Base-by-base conservation (phyloP, 2,113 vertebrate genomes). In the Apteryx mantelli region DNA sequence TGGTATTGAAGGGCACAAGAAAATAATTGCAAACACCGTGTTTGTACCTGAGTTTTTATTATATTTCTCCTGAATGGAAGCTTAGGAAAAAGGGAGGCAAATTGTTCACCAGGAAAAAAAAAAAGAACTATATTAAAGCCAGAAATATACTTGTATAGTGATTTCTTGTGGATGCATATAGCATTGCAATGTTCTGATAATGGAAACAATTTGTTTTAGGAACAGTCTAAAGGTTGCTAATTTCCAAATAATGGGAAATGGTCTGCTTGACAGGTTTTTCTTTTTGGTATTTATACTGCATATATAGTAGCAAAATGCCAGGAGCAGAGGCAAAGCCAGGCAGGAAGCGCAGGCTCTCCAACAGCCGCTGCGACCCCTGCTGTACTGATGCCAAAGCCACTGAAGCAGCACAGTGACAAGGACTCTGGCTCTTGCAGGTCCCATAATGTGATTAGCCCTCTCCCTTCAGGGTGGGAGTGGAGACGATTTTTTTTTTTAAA, bases 191-290 rank as follows among this genome's bases (percentile, higher is more conserved):
- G 42, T 91, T 88, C 69, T 81, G 82, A 63, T 97, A 97, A 97
- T 95, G 90, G 95, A 95, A 96, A 96, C 81, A 87, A 95, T 97
- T 96, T 94, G 71, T 94, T 97, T 97, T 94, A 96, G 95, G 95
- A 97, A 93, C 81, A 95, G 88, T 97, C 89, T 87, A 87, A 97
- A 97, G 94, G 86, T 97, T 97, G 97, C 91, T 98, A 97, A 98
- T 98, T 96, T 97, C 95, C 97, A 97, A 97, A 96, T 96, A 98
- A 98, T 96, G 92, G 86, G 68, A 97, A 98, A 97, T 44, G 93
- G 97, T 92, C 93, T 97, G 85, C 94, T 94, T 97, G 97, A 97
- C 88, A 79, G 94, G 77, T 77, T 97, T 98, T 97, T 93, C 86
- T 90, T 83, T 92, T 22, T 71, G 66, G 79, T 91, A 50, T 94